These are phyloP conservation scores for Uloborus diversus DNA, from an alignment of 1,140 invertebrate genomes.

Conservation along the genomic window DNA sequence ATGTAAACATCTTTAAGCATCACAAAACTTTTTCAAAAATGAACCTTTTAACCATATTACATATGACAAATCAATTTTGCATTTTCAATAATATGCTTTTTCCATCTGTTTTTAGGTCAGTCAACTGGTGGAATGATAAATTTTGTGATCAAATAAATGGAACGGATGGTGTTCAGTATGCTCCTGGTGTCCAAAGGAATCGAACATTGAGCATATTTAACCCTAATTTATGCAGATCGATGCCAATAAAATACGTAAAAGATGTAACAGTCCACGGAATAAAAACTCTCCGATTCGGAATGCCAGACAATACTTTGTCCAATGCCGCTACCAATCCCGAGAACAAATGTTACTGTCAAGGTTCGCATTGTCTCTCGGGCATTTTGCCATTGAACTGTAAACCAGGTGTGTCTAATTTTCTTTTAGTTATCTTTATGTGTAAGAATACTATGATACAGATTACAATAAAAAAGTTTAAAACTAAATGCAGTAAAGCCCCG, in stretches of 20 bases:
- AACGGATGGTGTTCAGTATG: conserved; percentile 64
- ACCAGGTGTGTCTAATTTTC: conserved; percentile 46
- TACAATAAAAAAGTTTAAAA: too few relatives aligned
- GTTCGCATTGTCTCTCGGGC: conserved; percentile 54
- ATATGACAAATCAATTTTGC: too few relatives aligned
- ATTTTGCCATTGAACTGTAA: conserved; percentile 44
- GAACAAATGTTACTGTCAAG: conserved; percentile 78
- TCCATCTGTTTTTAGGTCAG: conserved; percentile 42
- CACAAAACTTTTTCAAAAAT: too few relatives aligned
- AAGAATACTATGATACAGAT: too few relatives aligned
- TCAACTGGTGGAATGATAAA: conserved; percentile 63
- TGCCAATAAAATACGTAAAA: conserved; percentile 72
- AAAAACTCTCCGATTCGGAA: conserved; percentile 74
- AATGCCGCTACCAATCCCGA: conserved; percentile 74
- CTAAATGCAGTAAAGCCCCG: too few relatives aligned
- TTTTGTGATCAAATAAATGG: conserved; percentile 80
- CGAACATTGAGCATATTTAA: conserved; percentile 10
- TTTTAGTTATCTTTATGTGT: too few relatives aligned
- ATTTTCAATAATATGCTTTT: too few relatives aligned
- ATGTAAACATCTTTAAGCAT: too few relatives aligned
- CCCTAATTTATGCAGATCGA: conserved; percentile 64
- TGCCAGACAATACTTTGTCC: conserved; percentile 76
- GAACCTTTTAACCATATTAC: too few relatives aligned
- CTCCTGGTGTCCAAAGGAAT: conserved; percentile 24
- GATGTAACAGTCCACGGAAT: conserved; percentile 75